Evolutionary conservation across 2,113 vertebrate species (phyloP).

Genomic region (Scalopus aquaticus): DNA sequence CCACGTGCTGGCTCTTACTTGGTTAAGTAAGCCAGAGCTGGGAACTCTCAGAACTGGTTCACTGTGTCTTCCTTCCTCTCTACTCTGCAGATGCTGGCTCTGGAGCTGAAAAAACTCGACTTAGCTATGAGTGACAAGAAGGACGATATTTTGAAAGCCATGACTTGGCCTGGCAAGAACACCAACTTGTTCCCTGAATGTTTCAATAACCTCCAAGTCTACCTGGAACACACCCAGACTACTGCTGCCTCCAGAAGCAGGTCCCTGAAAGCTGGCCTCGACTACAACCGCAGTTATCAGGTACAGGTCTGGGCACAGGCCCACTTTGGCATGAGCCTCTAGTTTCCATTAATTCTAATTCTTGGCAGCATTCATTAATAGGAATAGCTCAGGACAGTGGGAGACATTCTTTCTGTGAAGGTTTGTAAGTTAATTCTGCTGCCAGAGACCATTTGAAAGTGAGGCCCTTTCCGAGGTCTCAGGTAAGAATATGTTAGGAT

Average conservation of each 20-base stretch:
- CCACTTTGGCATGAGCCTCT: neutral
- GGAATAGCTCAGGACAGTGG: neutral
- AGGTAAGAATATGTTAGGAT: neutral
- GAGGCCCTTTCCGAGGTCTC: neutral
- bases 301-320: slow-evolving; percentile 66
- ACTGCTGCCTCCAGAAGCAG: slow-evolving; percentile 82
- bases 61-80: slow-evolving; percentile 22
- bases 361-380: fast-evolving
- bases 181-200: slow-evolving; percentile 82
- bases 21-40: neutral
- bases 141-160: slow-evolving; percentile 82
- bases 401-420: neutral
- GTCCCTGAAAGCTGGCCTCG: slow-evolving; percentile 85
- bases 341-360: fast-evolving
- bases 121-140: slow-evolving; percentile 86
- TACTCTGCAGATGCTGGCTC: slow-evolving; percentile 86
- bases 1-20: fast-evolving
- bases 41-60: neutral
- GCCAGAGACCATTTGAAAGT: neutral
- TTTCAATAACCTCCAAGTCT: slow-evolving; percentile 82
- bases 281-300: slow-evolving; percentile 86
- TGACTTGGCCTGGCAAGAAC: slow-evolving; percentile 72
- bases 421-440: neutral
- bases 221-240: slow-evolving; percentile 83
- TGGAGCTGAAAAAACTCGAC: slow-evolving; percentile 85